Evolutionary conservation across 2,888 invertebrate genomes (phyloP), one percentile per base, ranked within the genome.

Genomic region (Endotricha flammealis): DNA sequence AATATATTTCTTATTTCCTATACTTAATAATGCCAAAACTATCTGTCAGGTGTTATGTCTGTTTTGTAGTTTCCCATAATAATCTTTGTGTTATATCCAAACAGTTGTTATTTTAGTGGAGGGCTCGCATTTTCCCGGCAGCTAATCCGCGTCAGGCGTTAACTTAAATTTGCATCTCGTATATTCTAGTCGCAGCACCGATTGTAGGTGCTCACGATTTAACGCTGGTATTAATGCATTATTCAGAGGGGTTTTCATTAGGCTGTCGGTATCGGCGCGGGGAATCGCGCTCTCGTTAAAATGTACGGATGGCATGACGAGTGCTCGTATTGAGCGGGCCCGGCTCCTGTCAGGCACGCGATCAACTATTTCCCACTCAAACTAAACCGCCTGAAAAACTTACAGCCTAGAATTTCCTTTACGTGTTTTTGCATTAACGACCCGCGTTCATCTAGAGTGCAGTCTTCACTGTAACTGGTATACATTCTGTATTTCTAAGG

Each of bases 181-280:
- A 76, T 77, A 74, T 75, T 79, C 76, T 65, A 68, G 69, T 74
- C 64, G 76, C 73, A 64, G 63, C 64, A 64, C 65, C 69, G 74
- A 81, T 79, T 76, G 78, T 74, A 68, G 70, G 75, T 77, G 77
- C 79, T 79, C 85, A 85, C 83, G 85, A 82, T 83, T 83, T 82
- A 85, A 83, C 82, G 82, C 85, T 76, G 62, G 80, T 82, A 81
- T 85, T 78, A 82, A 85, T 86, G 85, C 85, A 86, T 86, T 86
- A 85, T 86, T 86, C 85, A 86, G 70, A 72, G 69, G 74, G 70
- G 81, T 82, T 86, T 86, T 85, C 85, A 86, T 86, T 86, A 83
- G 75, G 63, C 72, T 74, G 75, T 77, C 67, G 62, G 64, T 81
- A 86, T 86, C 85, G 75, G 74, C 61, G 75, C 66, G 63, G 67